Conservation (phyloP, 2,888 invertebrate species). For the Tholera decimalis region DNA sequence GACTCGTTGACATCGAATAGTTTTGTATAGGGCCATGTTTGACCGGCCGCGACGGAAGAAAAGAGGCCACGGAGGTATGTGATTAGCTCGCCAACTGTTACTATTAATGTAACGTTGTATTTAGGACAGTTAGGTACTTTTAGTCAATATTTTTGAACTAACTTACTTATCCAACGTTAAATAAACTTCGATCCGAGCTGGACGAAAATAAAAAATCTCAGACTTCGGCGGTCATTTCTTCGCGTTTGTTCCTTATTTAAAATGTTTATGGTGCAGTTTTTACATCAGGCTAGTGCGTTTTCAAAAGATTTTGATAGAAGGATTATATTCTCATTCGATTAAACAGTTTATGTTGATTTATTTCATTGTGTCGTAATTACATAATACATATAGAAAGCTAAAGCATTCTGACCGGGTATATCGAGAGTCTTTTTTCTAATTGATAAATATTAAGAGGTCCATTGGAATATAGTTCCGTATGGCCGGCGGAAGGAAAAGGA, state of each 20-base stretch:
- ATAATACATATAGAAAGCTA: not conserved
- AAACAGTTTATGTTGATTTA: not conserved
- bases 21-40: slow-evolving; percentile 21
- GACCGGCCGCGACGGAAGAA: slow-evolving; percentile 10
- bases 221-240: not conserved
- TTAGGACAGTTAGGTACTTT: slow-evolving; percentile 1
- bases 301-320: not conserved
- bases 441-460: not conserved
- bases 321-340: not conserved
- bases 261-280: not conserved
- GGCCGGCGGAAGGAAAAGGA: slow-evolving; percentile 29
- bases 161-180: not conserved
- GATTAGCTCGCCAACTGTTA: slow-evolving; percentile 32
- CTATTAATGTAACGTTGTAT: slow-evolving; percentile 7
- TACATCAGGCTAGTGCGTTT: not conserved
- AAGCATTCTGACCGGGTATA: not conserved
- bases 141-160: not conserved
- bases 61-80: slow-evolving; percentile 39
- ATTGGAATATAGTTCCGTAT: not conserved
- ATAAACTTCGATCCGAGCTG: not conserved
- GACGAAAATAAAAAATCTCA: not conserved
- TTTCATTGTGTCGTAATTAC: not conserved
- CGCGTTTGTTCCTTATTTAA: not conserved
- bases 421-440: not conserved
- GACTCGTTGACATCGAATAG: slow-evolving; percentile 30